Evolutionary conservation across 2,797 vertebrate genomes (phyloP).

Genomic region (Hapalemur alaotrensis): DNA sequence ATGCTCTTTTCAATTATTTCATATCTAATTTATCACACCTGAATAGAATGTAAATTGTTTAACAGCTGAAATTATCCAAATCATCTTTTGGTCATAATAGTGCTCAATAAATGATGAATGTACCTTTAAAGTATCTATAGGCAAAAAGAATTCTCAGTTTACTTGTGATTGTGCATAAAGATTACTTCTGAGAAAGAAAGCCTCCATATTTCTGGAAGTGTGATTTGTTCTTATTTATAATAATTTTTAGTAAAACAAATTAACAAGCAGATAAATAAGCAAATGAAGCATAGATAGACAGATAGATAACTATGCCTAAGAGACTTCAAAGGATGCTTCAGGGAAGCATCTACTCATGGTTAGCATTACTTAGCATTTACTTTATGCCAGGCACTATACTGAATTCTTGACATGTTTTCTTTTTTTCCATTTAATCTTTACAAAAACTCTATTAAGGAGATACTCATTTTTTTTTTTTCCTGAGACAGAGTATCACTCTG

Average conservation of each 20-base stretch:
- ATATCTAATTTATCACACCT: neutral
- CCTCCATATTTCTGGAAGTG: neutral
- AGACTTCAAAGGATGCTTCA: neutral
- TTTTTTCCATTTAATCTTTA: neutral
- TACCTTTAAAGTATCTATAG: neutral
- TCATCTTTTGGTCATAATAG: neutral
- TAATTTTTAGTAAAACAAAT: neutral
- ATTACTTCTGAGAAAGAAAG: neutral
- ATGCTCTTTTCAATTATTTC: neutral
- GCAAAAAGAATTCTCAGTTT: neutral
- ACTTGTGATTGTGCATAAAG: neutral
- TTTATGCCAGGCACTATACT: neutral
- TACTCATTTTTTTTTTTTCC: neutral
- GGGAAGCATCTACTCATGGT: neutral
- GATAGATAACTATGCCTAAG: neutral
- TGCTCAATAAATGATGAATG: neutral
- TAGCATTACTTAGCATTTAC: neutral
- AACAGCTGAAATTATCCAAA: neutral
- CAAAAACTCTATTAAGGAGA: neutral
- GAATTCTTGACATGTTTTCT: neutral
- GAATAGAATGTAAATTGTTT: neutral
- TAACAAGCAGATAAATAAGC: neutral
- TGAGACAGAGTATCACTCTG: neutral
- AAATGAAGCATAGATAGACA: neutral
- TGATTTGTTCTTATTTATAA: neutral